phyloP scores from a whole-genome alignment of 1,140 invertebrate genomes.

The Pseudomyrmex gracilis region DNA sequence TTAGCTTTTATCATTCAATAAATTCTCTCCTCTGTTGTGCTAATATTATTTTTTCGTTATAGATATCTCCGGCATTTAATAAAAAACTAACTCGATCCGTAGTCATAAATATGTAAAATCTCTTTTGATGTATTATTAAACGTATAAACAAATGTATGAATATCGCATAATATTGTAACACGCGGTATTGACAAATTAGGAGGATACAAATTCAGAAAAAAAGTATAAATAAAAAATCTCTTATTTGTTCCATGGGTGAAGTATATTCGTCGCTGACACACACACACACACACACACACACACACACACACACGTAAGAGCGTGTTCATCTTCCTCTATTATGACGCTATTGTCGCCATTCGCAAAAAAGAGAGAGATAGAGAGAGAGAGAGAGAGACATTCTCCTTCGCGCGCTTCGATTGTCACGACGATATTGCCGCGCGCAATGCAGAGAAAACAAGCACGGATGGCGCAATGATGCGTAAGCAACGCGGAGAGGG shows the following conservation, averaged over 20 bases:
- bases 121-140: too few species aligned
- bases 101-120: too few species aligned
- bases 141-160: too few species aligned
- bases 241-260: slow-evolving; percentile 16
- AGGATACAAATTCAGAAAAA: neutral
- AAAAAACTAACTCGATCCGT: too few species aligned
- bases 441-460: slow-evolving; percentile 21
- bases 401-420: neutral
- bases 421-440: slow-evolving; percentile 1
- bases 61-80: too few species aligned
- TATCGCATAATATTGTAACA: too few species aligned
- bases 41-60: too few species aligned
- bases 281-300: neutral
- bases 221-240: slow-evolving; percentile 23
- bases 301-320: neutral
- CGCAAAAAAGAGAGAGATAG: too few species aligned
- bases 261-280: neutral
- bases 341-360: slow-evolving; percentile 32
- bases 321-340: neutral
- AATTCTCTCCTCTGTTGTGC: too few species aligned
- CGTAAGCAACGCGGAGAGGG: slow-evolving; percentile 23
- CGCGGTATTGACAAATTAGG: neutral
- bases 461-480: slow-evolving; percentile 15
- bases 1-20: too few species aligned
- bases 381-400: neutral